Conservation (phyloP, 2,113 vertebrate species). For the Carassius carassius region DNA sequence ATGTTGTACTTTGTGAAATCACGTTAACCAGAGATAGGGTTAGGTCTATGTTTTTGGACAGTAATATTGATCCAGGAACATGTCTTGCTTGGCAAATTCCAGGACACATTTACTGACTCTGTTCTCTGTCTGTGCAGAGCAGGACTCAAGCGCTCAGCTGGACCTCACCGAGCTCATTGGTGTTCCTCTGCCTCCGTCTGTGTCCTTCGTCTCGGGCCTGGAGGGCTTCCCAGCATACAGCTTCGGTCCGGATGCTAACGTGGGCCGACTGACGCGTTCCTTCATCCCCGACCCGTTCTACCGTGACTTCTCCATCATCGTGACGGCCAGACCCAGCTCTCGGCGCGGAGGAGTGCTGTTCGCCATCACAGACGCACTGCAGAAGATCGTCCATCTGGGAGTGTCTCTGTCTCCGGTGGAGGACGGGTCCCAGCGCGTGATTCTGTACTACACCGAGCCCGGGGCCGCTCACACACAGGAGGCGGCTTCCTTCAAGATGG, state of each 20-base stretch:
- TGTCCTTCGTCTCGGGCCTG: slow-evolving; percentile 91
- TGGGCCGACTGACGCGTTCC: slow-evolving; percentile 86
- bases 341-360: slow-evolving; percentile 84
- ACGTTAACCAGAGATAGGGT: too few species aligned
- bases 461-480: slow-evolving; percentile 78
- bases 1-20: too few species aligned
- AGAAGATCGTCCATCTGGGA: slow-evolving; percentile 88
- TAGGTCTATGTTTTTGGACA: too few species aligned
- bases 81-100: too few species aligned
- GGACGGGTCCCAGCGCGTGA: slow-evolving; percentile 82
- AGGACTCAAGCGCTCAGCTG: slow-evolving; percentile 72
- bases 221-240: slow-evolving; percentile 93
- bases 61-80: too few species aligned
- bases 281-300: slow-evolving; percentile 86
- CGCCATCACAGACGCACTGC: slow-evolving; percentile 88
- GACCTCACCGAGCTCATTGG: slow-evolving; percentile 93
- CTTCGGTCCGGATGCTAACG: slow-evolving; percentile 85
- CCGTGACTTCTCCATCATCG: slow-evolving; percentile 83
- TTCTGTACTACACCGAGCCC: slow-evolving; percentile 89
- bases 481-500: slow-evolving; percentile 87
- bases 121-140: slow-evolving; percentile 68
- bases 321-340: slow-evolving; percentile 81
- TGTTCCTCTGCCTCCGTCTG: slow-evolving; percentile 91
- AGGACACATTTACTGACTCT: neutral
- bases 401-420: slow-evolving; percentile 82